A percentile compares a stretch with the other conserved stretches of the same genome.
Conservation (phyloP, 2,113 vertebrate genomes). For the Sceloporus undulatus region DNA sequence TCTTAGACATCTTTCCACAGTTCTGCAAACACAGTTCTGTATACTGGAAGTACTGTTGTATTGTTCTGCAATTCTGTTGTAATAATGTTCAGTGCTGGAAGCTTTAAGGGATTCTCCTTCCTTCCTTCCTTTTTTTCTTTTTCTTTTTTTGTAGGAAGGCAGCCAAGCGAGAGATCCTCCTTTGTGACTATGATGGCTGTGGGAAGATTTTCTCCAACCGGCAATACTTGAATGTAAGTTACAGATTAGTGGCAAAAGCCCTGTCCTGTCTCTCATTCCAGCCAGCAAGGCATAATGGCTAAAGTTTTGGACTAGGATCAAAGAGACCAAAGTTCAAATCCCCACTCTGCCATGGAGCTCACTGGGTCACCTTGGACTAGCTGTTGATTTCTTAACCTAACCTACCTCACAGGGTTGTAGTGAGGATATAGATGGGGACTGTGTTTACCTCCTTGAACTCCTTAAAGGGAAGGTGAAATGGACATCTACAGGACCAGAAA, state of each 20-base stretch:
- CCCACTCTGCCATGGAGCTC: too few relatives aligned
- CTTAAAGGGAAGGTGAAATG: too few relatives aligned
- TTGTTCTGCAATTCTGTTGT: not conserved
- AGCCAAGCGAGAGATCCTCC: constrained; percentile 79
- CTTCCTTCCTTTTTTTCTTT: not conserved
- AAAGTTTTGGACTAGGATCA: not conserved
- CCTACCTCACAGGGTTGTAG: too few relatives aligned
- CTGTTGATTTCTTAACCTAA: too few relatives aligned
- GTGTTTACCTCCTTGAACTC: too few relatives aligned
- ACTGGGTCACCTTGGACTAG: too few relatives aligned
- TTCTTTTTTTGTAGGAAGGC: constrained; percentile 75
- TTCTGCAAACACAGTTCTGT: not conserved
- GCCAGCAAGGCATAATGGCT: not conserved
- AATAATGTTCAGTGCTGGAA: too few relatives aligned
- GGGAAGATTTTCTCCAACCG: constrained; percentile 86
- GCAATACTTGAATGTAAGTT: constrained; percentile 86
- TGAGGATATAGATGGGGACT: too few relatives aligned
- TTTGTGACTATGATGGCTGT: constrained; percentile 84
- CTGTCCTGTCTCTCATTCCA: not conserved
- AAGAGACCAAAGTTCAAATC: too few relatives aligned
- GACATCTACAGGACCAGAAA: too few relatives aligned
- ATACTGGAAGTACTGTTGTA: not conserved
- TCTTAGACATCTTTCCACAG: not conserved
- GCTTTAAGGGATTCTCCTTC: not conserved
- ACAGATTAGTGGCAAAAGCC: not conserved